Conservation (phyloP, 2,888 invertebrate genomes). For the Heliconius hortense region DNA sequence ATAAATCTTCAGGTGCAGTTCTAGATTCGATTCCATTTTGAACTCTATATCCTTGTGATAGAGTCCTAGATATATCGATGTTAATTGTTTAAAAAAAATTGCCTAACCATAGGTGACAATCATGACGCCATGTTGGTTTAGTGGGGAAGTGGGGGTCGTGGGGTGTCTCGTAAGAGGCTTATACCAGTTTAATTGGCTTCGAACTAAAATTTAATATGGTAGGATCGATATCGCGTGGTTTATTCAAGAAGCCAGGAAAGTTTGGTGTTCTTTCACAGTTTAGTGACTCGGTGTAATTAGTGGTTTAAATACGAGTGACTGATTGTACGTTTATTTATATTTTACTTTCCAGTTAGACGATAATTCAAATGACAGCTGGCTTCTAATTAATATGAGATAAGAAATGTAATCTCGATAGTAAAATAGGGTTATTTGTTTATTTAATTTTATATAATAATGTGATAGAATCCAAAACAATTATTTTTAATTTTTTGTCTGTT, state of each 20-base stretch:
- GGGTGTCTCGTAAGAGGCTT: constrained; percentile 78
- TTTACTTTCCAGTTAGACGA: constrained; percentile 1
- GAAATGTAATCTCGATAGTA: not conserved
- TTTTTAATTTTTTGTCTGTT: no score
- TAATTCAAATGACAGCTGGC: not conserved
- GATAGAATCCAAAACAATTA: no score
- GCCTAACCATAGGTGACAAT: constrained; percentile 74
- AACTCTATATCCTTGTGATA: constrained; percentile 49
- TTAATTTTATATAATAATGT: not conserved
- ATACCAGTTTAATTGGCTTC: constrained; percentile 76
- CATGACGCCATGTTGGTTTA: constrained; percentile 79
- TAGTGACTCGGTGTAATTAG: constrained; percentile 43
- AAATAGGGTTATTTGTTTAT: not conserved
- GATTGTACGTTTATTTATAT: constrained; percentile 15
- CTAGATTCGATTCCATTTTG: constrained; percentile 40
- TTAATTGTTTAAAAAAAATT: constrained; percentile 47
- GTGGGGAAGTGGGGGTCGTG: constrained; percentile 62
- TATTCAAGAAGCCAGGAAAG: constrained; percentile 58
- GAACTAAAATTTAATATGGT: constrained; percentile 63
- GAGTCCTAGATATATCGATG: constrained; percentile 41
- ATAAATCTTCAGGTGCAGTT: constrained; percentile 68
- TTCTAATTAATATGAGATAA: not conserved
- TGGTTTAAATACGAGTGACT: constrained; percentile 39
- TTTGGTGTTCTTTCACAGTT: constrained; percentile 47
- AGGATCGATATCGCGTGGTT: constrained; percentile 65